phyloP scores from a whole-genome alignment of 2,113 vertebrate genomes.

The Calidris pugnax region DNA sequence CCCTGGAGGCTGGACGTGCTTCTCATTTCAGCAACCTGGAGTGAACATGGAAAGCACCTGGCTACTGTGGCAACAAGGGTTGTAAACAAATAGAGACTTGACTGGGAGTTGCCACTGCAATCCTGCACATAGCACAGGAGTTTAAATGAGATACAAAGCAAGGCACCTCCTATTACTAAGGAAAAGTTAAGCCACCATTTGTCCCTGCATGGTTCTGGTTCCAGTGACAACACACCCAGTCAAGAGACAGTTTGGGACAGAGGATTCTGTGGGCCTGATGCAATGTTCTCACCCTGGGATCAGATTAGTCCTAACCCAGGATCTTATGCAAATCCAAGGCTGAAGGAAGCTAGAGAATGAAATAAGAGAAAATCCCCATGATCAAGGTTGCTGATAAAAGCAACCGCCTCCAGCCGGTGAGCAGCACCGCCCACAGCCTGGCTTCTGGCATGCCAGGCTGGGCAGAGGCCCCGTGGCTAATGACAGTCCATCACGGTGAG shows the following conservation, averaged over 20 bases:
- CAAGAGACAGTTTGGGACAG: background rate
- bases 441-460: background rate
- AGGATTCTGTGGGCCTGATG: background rate
- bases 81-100: conserved; percentile 47
- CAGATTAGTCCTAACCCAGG: conserved; percentile 36
- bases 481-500: background rate
- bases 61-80: conserved; percentile 10
- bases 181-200: background rate
- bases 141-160: background rate
- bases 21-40: background rate
- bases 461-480: background rate
- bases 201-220: background rate
- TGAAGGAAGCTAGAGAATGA: conserved; percentile 37
- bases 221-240: background rate
- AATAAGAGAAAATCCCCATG: conserved; percentile 48
- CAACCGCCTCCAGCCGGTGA: background rate
- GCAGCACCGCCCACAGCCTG: background rate
- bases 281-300: background rate
- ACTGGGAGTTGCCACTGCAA: background rate
- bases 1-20: background rate
- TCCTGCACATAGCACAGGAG: background rate
- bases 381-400: conserved; percentile 50
- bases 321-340: conserved; percentile 47
- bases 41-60: conserved; percentile 55
- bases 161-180: background rate